Evolutionary conservation across 1,140 invertebrate genomes (phyloP).

Genomic region (Drosophila aff.): DNA sequence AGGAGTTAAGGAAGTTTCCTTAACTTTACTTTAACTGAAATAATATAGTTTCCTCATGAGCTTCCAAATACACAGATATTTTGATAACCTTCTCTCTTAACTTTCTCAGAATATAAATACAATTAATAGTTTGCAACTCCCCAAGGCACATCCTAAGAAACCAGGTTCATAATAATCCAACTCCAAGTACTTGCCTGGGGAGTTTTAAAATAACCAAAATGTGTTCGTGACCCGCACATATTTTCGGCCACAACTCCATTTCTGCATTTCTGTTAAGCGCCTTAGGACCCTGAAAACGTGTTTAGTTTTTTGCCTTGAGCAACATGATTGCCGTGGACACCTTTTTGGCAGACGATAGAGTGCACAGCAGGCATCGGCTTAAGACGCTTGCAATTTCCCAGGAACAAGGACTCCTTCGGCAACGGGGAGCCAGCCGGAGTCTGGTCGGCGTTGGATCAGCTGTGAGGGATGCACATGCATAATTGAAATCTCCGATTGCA

Average conservation of each 20-base stretch:
- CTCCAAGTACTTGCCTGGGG: neutral
- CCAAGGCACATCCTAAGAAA: too few species aligned
- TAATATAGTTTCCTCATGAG: neutral
- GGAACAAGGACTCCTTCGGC: slow-evolving; percentile 13
- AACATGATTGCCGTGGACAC: slow-evolving; percentile 52
- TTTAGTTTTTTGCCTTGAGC: slow-evolving; percentile 38
- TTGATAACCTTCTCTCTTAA: neutral
- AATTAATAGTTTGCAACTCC: neutral
- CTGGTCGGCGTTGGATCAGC: slow-evolving; percentile 37
- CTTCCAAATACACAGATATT: neutral
- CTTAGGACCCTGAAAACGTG: neutral
- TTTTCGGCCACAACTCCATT: neutral
- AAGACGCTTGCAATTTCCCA: slow-evolving; percentile 43
- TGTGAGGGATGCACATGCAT: slow-evolving; percentile 58
- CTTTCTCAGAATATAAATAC: neutral
- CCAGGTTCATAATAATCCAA: neutral
- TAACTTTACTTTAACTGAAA: neutral
- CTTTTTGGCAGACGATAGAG: slow-evolving; percentile 9
- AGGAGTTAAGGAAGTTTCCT: neutral
- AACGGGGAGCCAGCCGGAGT: neutral
- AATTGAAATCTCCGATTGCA: slow-evolving; percentile 62
- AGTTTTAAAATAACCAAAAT: neutral
- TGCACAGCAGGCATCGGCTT: slow-evolving; percentile 42
- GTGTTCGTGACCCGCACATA: neutral
- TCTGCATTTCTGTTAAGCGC: neutral